These are phyloP conservation scores for Rhimphoctona megacephalus DNA, from an alignment of 2,888 invertebrate genomes.

Conservation along the genomic window DNA sequence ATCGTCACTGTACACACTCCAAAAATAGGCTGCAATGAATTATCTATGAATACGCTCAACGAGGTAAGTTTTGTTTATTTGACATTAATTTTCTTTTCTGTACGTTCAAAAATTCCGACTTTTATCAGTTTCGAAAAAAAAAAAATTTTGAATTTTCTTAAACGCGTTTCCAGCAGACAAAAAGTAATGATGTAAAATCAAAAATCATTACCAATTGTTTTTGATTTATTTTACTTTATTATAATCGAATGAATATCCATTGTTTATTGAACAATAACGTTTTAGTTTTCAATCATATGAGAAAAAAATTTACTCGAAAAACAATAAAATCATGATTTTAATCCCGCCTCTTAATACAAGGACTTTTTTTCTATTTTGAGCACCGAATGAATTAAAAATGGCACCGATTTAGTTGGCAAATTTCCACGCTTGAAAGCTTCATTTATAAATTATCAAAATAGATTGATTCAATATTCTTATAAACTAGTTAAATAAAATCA, in stretches of 20 bases:
- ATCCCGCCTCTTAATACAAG: not conserved
- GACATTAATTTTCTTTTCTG: slow-evolving; percentile 12
- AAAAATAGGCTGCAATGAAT: slow-evolving; percentile 69
- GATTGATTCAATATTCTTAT: too few species aligned
- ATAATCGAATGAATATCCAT: not conserved
- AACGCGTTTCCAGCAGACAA: too few species aligned
- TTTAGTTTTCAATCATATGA: not conserved
- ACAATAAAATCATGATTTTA: not conserved
- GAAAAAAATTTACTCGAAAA: not conserved
- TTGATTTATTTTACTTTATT: too few species aligned
- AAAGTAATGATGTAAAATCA: too few species aligned
- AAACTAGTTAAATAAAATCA: too few species aligned
- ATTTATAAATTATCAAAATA: too few species aligned
- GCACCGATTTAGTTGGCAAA: not conserved
- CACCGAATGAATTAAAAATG: not conserved
- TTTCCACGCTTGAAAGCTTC: not conserved
- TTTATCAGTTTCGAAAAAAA: too few species aligned
- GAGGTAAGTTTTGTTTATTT: slow-evolving; percentile 71
- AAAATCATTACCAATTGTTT: too few species aligned
- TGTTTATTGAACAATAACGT: not conserved
- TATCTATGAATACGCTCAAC: slow-evolving; percentile 69
- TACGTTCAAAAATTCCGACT: not conserved
- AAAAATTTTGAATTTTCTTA: too few species aligned
- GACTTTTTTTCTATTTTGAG: not conserved
- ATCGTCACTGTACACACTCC: slow-evolving; percentile 69